Base-by-base conservation (phyloP, 1,140 invertebrate genomes). In the Ericerus pela region DNA sequence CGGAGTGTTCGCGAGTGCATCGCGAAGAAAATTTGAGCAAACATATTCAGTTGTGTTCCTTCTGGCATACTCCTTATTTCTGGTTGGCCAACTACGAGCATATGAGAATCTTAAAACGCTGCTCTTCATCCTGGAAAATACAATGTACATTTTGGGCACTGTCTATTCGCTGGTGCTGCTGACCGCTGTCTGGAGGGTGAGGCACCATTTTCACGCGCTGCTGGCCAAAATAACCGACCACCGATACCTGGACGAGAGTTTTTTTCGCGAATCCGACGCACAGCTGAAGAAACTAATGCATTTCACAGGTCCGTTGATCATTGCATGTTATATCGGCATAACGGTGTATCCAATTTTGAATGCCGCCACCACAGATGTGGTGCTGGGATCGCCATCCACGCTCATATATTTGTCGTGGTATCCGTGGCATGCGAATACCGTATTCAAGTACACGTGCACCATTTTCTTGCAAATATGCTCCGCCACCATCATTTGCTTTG, bases 271-370 rank as follows among this genome's bases (percentile, higher is more conserved):
- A 16, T 24, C 41, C 2, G 20, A 47, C 16, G 14, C 20, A 10
- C 10, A 24, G 20, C 14, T 47, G 10, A 47, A 22, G 41, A 47
- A 4, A 47, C 26, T 47, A 14, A 24, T 24, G 20, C 10, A 3
- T 5, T 3, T 2, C 8, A 3, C 26, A 22, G 41, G 41, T 18
- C 41, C 41, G 14, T 10, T 47, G 4, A 47, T 47, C 16, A 10
- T 22, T 2, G 8, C 26, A 2, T 12, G 41, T 22, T 24, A 3
- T 5, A 24, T 20, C 20, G 41, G 41, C 3, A 24, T 24, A 2
- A 47, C 26, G 20, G 41, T 47, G 10, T 47, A 47, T 47, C 41
- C 41, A 2, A 47, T 47, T 22, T 8, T 47, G 41, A 47, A 47
- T 16, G 41, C 41, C 5, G 10, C 20, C 4, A 24, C 5, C 16